A percentile compares a stretch with the other conserved stretches of the same genome.
phyloP scores from a whole-genome alignment of 2,888 invertebrate genomes.

The Drosophila acutilabella region DNA sequence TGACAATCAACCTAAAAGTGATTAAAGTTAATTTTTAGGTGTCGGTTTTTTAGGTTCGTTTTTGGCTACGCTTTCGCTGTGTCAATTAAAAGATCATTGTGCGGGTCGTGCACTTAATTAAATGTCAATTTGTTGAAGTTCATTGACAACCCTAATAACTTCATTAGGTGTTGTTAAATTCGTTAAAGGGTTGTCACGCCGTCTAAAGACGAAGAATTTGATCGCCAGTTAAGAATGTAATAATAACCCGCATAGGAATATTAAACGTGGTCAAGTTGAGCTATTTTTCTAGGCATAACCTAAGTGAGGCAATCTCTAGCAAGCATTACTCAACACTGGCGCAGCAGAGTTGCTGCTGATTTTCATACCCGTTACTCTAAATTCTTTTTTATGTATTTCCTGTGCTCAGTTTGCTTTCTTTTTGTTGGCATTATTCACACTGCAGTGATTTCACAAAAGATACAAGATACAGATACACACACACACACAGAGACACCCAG shows the following conservation, averaged over 20 bases:
- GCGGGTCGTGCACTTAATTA: constrained; percentile 76
- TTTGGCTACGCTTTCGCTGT: constrained; percentile 1
- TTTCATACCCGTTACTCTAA: background rate
- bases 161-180: constrained; percentile 59
- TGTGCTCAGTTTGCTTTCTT: constrained; percentile 34
- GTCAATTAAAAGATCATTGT: constrained; percentile 77
- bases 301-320: constrained; percentile 31
- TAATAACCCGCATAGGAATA: constrained; percentile 48
- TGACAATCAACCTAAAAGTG: constrained; percentile 53
- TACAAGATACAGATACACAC: constrained; percentile 52
- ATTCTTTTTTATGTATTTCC: constrained; percentile 65
- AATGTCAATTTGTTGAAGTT: constrained; percentile 78
- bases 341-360: constrained; percentile 43
- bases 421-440: constrained; percentile 71
- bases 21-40: constrained; percentile 72
- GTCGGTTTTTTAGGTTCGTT: constrained; percentile 8
- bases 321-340: constrained; percentile 33
- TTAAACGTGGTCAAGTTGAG: constrained; percentile 20
- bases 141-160: constrained; percentile 76
- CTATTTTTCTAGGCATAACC: constrained; percentile 7
- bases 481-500: constrained; percentile 14
- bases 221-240: background rate
- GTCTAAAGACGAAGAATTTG: background rate
- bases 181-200: constrained; percentile 49
- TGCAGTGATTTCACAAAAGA: constrained; percentile 77